Base-by-base conservation (phyloP, 1,140 invertebrate genomes). In the Diachasmimorpha longicaudata region DNA sequence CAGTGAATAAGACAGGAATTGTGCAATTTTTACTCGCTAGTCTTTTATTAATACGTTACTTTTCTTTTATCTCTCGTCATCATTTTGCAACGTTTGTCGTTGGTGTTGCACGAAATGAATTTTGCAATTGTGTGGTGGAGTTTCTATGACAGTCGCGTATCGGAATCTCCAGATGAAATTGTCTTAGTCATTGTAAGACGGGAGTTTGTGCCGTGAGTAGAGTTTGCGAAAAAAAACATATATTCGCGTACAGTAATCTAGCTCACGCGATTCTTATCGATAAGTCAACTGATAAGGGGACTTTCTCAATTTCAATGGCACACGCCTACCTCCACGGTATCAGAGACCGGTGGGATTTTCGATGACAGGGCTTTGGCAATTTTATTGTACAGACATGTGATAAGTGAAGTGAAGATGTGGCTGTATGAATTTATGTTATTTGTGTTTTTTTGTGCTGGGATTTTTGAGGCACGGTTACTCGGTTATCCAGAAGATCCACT, bases 401-500 rank as follows among this genome's bases (percentile, higher is more conserved):
- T 21, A 9, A 10, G 21, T n/a, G 8, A 58, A 16, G 52, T 58
- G 21, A 58, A 19, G 16, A 58, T 58, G 52, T 58, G 52, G n/a
- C 6, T 21, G 52, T 21, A 16, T 21, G 52, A 58, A 13, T 42
- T 55, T 37, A 23, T 75, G 37, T 58, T 75, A 10, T 37, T 69
- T 23, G n/a, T 70, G 19, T 46, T 74, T 67, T 13, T 74, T 10
- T 36, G 68, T 14, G n/a, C 52, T 8, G 36, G 14, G 16, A 10
- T 14, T 70, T 46, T 21, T 6, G 21, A 19, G 25, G 37, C 42
- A 16, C n/a, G 2, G 44, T 52, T 67, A 19, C 21, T 42, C 0
- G 73, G 8, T 75, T 70, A 46, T 21, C 44, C 44, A n/a, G 73
- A 75, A 23, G 73, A 75, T 19, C 52, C 67, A n/a, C 48, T 70